Conservation (phyloP, 2,888 invertebrate species). For the Taenaris catops region DNA sequence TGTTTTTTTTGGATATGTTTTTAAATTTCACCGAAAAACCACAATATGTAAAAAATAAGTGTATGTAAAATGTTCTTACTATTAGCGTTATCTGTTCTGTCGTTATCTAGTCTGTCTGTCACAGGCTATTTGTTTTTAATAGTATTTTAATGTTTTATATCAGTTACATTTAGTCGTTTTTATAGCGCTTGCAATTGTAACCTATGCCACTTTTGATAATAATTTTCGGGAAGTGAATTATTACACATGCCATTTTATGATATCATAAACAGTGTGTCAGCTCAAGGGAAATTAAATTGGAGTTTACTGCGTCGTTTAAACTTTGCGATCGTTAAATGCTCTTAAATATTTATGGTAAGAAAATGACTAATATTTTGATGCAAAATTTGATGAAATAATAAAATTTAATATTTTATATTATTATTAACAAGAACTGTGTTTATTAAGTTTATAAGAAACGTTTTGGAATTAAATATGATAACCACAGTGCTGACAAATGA, state of each 20-base stretch:
- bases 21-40: too few relatives aligned
- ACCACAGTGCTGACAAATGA: too few relatives aligned
- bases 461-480: too few relatives aligned
- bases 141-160: too few relatives aligned
- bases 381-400: background rate
- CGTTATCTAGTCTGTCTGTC: too few relatives aligned
- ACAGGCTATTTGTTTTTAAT: too few relatives aligned
- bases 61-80: too few relatives aligned
- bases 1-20: too few relatives aligned
- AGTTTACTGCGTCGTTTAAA: conserved; percentile 38
- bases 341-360: conserved; percentile 6
- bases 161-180: background rate
- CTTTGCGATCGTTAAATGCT: conserved; percentile 10
- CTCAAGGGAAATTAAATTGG: conserved; percentile 54
- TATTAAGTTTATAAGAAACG: too few relatives aligned
- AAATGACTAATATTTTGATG: background rate
- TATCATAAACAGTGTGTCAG: conserved; percentile 38
- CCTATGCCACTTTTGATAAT: conserved; percentile 5
- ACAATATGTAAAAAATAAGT: too few relatives aligned
- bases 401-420: background rate
- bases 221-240: conserved; percentile 16
- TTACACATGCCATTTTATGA: conserved; percentile 40
- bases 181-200: background rate
- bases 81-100: too few relatives aligned
- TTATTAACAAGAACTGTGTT: too few relatives aligned